Percentiles rank a stretch among this genome's conserved stretches.
phyloP scores from a whole-genome alignment of 2,888 invertebrate species.

The Trachelus tabidus region DNA sequence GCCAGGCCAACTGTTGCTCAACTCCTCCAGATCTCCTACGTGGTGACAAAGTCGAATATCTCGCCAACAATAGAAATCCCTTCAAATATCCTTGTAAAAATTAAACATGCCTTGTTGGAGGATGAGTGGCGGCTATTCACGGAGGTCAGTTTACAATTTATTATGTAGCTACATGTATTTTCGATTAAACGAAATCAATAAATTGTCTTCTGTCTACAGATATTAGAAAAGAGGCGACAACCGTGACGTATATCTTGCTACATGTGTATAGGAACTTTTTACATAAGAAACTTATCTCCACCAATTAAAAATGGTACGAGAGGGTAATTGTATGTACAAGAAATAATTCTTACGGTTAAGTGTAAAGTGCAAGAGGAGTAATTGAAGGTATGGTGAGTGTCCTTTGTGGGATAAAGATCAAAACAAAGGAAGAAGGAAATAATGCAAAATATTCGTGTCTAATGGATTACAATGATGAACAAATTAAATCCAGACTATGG shows the following conservation, averaged over 20 bases:
- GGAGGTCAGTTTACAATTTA: slow-evolving; percentile 39
- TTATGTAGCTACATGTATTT: not conserved
- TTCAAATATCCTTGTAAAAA: slow-evolving; percentile 48
- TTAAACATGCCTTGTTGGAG: slow-evolving; percentile 50
- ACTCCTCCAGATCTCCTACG: slow-evolving; percentile 71
- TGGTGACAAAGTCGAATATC: slow-evolving; percentile 23
- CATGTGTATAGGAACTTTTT: not conserved
- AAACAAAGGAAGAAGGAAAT: not conserved
- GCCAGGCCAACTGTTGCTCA: slow-evolving; percentile 80
- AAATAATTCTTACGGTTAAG: not conserved
- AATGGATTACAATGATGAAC: not conserved
- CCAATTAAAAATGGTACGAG: not conserved
- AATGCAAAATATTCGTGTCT: not conserved
- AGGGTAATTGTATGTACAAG: not conserved
- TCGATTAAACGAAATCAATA: not conserved
- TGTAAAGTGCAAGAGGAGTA: not conserved
- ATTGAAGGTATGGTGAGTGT: not conserved
- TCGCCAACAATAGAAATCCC: slow-evolving; percentile 41
- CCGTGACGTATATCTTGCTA: not conserved
- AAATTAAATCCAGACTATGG: not conserved
- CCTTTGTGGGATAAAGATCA: not conserved
- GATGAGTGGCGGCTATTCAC: slow-evolving; percentile 57
- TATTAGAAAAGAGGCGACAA: slow-evolving; percentile 27
- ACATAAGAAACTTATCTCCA: not conserved
- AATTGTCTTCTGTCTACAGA: slow-evolving; percentile 23